These are phyloP conservation scores for Zonotrichia albicollis DNA, from an alignment of 2,797 vertebrate genomes.

Conservation along the genomic window DNA sequence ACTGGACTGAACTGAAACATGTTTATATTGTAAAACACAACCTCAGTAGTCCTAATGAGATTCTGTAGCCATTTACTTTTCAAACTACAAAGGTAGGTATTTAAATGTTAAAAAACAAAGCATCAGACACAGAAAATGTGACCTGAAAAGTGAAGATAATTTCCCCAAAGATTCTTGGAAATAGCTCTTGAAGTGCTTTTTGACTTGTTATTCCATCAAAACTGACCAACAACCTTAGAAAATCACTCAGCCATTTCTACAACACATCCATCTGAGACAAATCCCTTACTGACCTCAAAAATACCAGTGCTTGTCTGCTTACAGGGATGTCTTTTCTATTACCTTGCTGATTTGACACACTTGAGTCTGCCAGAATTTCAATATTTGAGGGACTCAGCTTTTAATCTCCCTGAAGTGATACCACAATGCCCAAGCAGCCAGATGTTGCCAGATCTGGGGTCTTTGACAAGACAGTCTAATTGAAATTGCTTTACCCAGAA, in stretches of 20 bases:
- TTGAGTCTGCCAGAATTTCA: neutral
- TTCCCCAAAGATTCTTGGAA: slow-evolving; percentile 19
- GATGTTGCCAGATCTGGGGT: neutral
- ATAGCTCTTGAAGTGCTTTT: neutral
- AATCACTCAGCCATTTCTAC: neutral
- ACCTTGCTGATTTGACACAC: neutral
- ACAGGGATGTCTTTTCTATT: neutral
- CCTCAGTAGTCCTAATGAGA: neutral
- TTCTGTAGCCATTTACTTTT: neutral
- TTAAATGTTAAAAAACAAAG: slow-evolving; percentile 31
- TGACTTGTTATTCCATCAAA: neutral
- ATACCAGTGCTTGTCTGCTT: neutral
- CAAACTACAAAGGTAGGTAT: neutral
- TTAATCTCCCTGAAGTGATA: neutral
- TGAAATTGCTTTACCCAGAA: neutral
- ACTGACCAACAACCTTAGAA: neutral
- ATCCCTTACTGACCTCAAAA: neutral
- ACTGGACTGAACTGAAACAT: neutral
- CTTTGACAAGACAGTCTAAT: neutral
- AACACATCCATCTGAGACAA: neutral
- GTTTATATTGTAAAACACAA: neutral
- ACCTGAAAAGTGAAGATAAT: neutral
- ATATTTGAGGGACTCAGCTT: neutral
- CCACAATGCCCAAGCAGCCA: neutral
- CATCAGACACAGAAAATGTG: neutral